Base-by-base conservation (phyloP, 2,888 invertebrate genomes). In the Drymonia ruficornis region DNA sequence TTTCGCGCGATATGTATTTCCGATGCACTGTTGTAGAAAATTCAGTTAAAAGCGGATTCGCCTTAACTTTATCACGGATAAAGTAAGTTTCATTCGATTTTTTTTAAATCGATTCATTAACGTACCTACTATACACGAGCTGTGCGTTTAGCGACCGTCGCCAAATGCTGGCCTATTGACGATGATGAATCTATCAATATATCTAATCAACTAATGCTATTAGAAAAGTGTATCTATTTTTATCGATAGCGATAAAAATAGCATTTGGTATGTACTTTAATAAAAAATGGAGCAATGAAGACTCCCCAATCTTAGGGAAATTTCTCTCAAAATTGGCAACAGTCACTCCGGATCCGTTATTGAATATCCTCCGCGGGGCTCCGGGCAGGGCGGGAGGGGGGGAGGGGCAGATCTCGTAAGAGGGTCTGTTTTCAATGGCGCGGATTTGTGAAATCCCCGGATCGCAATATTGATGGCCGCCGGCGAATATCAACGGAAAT, bases 381-480 rank as follows among this genome's bases (percentile, higher is more conserved):
- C n/a, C 31, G 11, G 34, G 16, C 50, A 50, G 49, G 50, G 60
- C 42, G 51, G 55, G 23, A 50, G 50, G 50, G 58, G 44, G 28
- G 49, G 49, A 28, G 52, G 28, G 50, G 52, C 44, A 63, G 59
- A 45, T 54, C 19, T 31, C 7, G 40, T 47, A 47, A 18, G 62
- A 54, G 61, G 60, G 62, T 56, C 61, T 67, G 72, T 61, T 62
- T 68, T 78, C 78, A 79, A 80, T 80, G 69, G 74, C 65, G 59
- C 59, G 76, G 80, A 74, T 80, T 77, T 74, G 67, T 57, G 56
- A 59, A 64, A 76, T 74, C 76, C 74, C 65, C 58, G 55, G 56
- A 60, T 53, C 61, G 63, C 66, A 60, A 72, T 77, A 76, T 74
- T 74, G 76, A 78, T 74, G 77, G 70, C 52, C 42, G 19, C 23